Evolutionary conservation across 30 jellyfish, hydroid and myxozoan species (phyloP), one percentile per base, ranked within the genome.

Genomic region (Turritopsis dohrnii): DNA sequence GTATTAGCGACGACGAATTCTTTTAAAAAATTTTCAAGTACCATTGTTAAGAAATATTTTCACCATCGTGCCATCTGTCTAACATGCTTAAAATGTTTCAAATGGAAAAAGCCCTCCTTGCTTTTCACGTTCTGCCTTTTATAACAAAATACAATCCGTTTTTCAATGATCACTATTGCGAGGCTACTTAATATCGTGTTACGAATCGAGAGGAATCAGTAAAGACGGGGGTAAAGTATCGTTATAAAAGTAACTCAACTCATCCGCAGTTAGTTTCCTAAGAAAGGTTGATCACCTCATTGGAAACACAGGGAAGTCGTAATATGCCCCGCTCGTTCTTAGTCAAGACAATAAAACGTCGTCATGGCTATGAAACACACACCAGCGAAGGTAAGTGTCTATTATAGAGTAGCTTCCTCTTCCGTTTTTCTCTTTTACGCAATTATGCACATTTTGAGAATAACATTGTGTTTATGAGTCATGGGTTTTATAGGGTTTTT

Each of bases 301-400:
- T 21, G 21, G 21, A 60, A 23, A 0, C 19, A 60, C 13, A 41
- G 60, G 60, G 60, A 41, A 5, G 5, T 41, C 5, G 9, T 3
- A 69, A 8, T 8, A 69, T 69, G 77, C 77, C 77, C 19, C 77
- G 77, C 28, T 69, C 77, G 19, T 69, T 69, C 30, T 69, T 69
- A 27, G 77, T 69, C 0, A 69, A 69, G 77, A 69, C 76, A 3
- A 21, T 26, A 26, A 66, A 17, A 66, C 17, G 4, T 66, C 76
- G 76, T 21, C 76, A 21, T 21, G 17, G 17, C 29, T 66, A 66
- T 66, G 8, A 23, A 1, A 69, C 30, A 9, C 16, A 69, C 9
- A 19, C 7, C 16, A 69, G 30, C 30, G 22, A 69, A 69, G 30
- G 77, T 1, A 69, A 9, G 21, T 18, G 21, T 18, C 73, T 21